Evolutionary conservation across 1,140 invertebrate species (phyloP), one percentile per base, ranked within the genome.

Genomic region (Scaptomyza graminum): DNA sequence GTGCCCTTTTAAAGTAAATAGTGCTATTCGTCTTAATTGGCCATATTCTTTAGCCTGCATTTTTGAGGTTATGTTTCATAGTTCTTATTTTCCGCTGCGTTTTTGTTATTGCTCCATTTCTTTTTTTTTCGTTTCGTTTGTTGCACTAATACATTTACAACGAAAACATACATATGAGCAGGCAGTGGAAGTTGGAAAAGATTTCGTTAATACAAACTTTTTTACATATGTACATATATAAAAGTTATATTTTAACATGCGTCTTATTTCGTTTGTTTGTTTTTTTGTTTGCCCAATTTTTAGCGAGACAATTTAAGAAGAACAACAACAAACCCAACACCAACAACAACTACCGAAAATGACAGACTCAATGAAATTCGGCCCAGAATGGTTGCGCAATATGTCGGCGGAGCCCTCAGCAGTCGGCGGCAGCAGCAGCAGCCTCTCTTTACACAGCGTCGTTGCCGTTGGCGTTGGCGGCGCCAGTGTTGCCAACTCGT

Each of bases 291-390:
- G 8, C 28, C 5, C 28, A 16, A 39, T 60, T 72, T 72, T 52
- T 34, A 72, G 69, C 55, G 31, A 52, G 31, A 52, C 22, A 56
- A 57, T 28, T 41, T 68, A 62, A 56, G 55, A 31, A 31, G 68
- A 71, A 49, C 15, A 77, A 37, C 15, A 76, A 47, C 50, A 22
- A 22, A 22, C 18, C 4, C 18, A 22, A n/a, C n/a, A 31, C 28
- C 71, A 71, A 49, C 13, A 77, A 37, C n/a, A 76, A 47, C 52
- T 68, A 64, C 34, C 65, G 4, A 87, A 78, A 89, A 95, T 95
- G 94, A 95, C 94, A 76, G 94, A 95, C 92, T 95, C 94, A 61
- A 94, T 95, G 93, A 95, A 95, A 93, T 95, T 95, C 93, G 95
- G 95, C 92, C 95, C 95, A 80, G 95, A 95, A 92, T 95, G 95